Conservation (phyloP, 53 echinoderm and acorn worm genomes). For the Actinopyga echinites region DNA sequence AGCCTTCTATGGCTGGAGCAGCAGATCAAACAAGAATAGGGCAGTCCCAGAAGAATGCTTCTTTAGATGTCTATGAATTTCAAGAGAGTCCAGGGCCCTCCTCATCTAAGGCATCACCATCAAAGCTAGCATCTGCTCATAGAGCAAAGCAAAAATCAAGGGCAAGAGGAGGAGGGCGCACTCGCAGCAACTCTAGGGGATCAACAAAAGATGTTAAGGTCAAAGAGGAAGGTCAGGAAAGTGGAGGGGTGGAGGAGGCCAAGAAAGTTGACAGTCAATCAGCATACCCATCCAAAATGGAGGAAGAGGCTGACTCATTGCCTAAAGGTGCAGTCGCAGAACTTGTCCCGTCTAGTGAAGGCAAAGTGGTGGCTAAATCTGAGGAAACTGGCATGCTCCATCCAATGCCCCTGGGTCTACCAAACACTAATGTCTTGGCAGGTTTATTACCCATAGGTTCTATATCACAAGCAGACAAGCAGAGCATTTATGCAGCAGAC, state of each 20-base stretch:
- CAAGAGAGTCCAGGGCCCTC: constrained; percentile 68
- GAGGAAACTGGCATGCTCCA: background rate
- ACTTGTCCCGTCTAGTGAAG: constrained; percentile 18
- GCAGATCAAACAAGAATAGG: constrained; percentile 42
- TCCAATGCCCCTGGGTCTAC: constrained; percentile 17
- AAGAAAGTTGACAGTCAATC: background rate
- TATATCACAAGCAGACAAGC: constrained; percentile 9
- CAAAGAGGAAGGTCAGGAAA: constrained; percentile 25
- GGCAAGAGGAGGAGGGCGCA: background rate
- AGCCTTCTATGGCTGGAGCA: constrained; percentile 46
- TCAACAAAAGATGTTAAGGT: constrained; percentile 9
- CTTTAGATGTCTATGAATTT: constrained; percentile 49
- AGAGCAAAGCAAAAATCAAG: constrained; percentile 43
- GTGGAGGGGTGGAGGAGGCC: background rate
- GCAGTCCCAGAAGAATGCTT: constrained; percentile 16
- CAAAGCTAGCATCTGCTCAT: constrained; percentile 45
- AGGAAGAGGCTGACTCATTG: background rate
- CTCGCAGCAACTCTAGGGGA: constrained; percentile 31
- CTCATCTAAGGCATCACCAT: constrained; percentile 65
- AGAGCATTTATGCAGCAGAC: background rate
- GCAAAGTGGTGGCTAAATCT: background rate
- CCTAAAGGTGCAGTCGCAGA: constrained; percentile 12
- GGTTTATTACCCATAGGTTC: background rate
- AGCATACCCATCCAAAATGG: background rate
- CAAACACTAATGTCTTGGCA: constrained; percentile 14